Evolutionary conservation across 2,113 vertebrate species (phyloP).

Genomic region (Enhydra lutris): DNA sequence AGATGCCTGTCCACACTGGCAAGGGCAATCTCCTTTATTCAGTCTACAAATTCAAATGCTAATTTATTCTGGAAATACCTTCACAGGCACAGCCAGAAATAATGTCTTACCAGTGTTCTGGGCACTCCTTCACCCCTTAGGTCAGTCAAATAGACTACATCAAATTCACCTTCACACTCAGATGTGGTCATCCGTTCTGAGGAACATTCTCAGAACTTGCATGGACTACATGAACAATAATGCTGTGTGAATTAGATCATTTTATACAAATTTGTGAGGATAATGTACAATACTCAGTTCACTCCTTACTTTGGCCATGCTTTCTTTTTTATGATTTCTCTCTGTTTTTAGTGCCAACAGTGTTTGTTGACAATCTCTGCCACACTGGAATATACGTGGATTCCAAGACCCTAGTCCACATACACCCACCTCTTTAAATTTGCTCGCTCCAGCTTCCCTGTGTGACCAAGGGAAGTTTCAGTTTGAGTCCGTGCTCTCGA

Average conservation of each 20-base stretch:
- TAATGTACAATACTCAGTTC: fast-evolving
- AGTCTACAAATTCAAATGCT: neutral
- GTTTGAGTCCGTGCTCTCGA: neutral
- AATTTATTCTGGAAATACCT: neutral
- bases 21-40: neutral
- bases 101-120: neutral
- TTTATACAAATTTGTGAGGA: neutral
- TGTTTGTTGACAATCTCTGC: neutral
- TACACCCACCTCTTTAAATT: neutral
- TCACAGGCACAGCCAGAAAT: neutral
- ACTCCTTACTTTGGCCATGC: neutral
- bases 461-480: neutral
- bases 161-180: neutral
- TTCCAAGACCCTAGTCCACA: neutral
- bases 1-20: neutral
- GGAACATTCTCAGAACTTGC: neutral
- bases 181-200: neutral
- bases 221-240: neutral
- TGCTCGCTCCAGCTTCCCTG: neutral
- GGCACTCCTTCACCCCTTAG: neutral
- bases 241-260: neutral
- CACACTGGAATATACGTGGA: neutral
- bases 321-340: neutral
- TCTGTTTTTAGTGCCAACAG: neutral
- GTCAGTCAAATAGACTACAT: neutral